Percentiles rank a stretch among this genome's conserved stretches.
Evolutionary conservation across 2,888 invertebrate species (phyloP).

Genomic region (Drosophila niveifrons): DNA sequence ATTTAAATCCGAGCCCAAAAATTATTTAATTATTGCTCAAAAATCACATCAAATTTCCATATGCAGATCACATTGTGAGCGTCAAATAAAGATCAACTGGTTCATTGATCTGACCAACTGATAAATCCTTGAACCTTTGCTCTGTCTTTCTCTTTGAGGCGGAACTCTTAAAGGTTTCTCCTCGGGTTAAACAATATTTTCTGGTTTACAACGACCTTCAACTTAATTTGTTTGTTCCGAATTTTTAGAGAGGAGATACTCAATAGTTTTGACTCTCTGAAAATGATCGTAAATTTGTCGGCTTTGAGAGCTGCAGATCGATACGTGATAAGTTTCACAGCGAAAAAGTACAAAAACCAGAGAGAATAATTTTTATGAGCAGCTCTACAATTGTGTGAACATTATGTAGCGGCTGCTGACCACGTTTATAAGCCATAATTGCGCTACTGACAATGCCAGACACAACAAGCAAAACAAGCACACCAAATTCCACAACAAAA

Average conservation of each 20-base stretch:
- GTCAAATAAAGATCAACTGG: slow-evolving; percentile 21
- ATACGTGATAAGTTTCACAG: slow-evolving; percentile 27
- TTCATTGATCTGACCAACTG: slow-evolving; percentile 48
- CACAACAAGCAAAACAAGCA: slow-evolving; percentile 10
- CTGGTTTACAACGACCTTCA: slow-evolving; percentile 43
- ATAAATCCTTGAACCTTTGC: slow-evolving; percentile 39
- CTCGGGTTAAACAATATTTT: slow-evolving; percentile 9
- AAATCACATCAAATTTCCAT: slow-evolving; percentile 21
- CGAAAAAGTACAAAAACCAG: not conserved
- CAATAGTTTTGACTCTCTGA: not conserved
- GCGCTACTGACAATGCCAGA: slow-evolving; percentile 34
- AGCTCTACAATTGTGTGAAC: not conserved
- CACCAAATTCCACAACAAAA: slow-evolving; percentile 18
- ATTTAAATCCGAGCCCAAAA: slow-evolving; percentile 1
- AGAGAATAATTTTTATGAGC: not conserved
- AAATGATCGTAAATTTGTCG: not conserved
- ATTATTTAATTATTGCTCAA: slow-evolving; percentile 17
- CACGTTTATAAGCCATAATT: slow-evolving; percentile 48
- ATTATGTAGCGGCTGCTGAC: slow-evolving; percentile 18
- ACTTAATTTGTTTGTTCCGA: slow-evolving; percentile 10
- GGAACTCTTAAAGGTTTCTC: slow-evolving; percentile 1
- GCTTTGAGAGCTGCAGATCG: not conserved
- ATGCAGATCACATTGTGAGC: slow-evolving; percentile 3
- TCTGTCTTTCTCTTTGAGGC: not conserved
- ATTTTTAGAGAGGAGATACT: slow-evolving; percentile 18